These are phyloP conservation scores for Automeris io DNA, from an alignment of 2,888 invertebrate species.

Conservation along the genomic window DNA sequence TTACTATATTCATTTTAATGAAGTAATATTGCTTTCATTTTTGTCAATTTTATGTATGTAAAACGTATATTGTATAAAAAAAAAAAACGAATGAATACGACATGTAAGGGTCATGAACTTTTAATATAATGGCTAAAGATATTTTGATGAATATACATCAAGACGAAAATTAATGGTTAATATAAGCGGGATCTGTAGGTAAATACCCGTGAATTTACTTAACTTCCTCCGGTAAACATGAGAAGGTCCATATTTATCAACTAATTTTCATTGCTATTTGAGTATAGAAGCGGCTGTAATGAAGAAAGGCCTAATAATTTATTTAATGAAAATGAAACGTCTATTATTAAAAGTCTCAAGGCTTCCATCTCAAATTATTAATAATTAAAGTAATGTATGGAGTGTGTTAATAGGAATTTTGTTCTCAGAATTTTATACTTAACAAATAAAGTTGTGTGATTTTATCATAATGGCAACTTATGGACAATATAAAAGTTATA, in stretches of 20 bases:
- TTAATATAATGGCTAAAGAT: neutral
- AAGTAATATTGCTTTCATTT: too few relatives aligned
- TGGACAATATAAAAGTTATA: too few relatives aligned
- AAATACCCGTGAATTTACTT: conserved; percentile 10
- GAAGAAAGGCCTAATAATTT: conserved; percentile 5
- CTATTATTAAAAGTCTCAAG: conserved; percentile 5
- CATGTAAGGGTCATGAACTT: neutral
- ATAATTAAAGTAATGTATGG: neutral
- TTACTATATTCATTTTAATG: too few relatives aligned
- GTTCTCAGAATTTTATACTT: conserved; percentile 9
- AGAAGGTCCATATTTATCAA: conserved; percentile 8
- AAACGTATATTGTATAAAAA: too few relatives aligned
- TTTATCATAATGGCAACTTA: conserved; percentile 13
- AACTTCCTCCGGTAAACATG: conserved; percentile 14
- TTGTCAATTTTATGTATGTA: too few relatives aligned
- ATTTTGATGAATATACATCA: conserved; percentile 7
- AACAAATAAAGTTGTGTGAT: neutral
- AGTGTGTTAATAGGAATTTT: conserved; percentile 9
- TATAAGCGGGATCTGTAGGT: conserved; percentile 5
- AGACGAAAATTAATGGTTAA: conserved; percentile 4
- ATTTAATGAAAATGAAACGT: conserved; percentile 3
- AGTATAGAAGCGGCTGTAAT: conserved; percentile 3
- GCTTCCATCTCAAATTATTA: neutral
- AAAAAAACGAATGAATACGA: neutral
- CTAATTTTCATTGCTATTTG: conserved; percentile 12